Base-by-base conservation (phyloP, 1,140 invertebrate genomes). In the Musca vetustissima region DNA sequence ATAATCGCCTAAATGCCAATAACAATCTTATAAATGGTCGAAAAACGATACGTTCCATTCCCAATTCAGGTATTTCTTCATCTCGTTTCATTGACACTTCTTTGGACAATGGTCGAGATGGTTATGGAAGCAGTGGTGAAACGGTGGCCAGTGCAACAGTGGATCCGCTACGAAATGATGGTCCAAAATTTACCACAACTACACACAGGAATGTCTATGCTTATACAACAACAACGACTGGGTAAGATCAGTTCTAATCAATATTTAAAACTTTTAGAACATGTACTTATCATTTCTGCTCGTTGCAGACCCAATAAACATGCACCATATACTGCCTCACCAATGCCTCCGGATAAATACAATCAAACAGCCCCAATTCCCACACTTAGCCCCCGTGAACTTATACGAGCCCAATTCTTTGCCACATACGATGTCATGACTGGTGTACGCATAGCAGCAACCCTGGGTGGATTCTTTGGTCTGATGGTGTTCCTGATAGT, bases 381-480 rank as follows among this genome's bases (percentile, higher is more conserved):
- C 32, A 13, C 57, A 59, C 72, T 72, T 2, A 73, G 73, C 8
- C 74, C 83, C 65, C 84, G 85, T 53, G 89, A 90, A 74, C 86
- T 88, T 72, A 86, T 90, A 71, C 87, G 89, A 73, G 87, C 88
- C 73, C 91, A 93, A 82, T 93, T 93, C 84, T 96, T 93, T 85
- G 90, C 90, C 71, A 93, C 92, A 43, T 96, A 96, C 83, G 93
- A 95, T 85, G 91, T 92, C 73, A 94, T 94, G 92, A 95, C 93
- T 69, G 93, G 93, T 64, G 88, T 93, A 67, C 87, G 93, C 50
- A 96, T 95, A 80, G 94, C 93, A 59, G 92, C 92, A 70, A 94
- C 93, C 4, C 86, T 96, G 32, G 92, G 93, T 73, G 92, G 92
- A 70, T 93, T 96, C 80, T 96, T 95, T 84, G 88, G 91, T 43